Evolutionary conservation across 2,888 invertebrate species (phyloP).

Genomic region (Junonia oenone): DNA sequence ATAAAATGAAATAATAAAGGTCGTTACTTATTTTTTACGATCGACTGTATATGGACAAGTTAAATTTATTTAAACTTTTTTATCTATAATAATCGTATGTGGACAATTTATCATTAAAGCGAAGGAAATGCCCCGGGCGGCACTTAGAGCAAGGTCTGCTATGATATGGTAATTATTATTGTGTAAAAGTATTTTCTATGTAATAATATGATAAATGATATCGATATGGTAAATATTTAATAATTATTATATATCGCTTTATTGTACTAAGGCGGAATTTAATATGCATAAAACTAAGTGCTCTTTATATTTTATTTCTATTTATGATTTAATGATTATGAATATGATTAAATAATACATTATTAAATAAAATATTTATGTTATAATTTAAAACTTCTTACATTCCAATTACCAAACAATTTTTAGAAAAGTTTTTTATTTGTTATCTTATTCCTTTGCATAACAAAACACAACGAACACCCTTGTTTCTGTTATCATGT

Average conservation of each 20-base stretch:
- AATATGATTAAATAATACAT: too few species aligned
- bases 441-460: too few species aligned
- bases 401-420: too few species aligned
- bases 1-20: background rate
- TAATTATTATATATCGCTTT: background rate
- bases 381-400: too few species aligned
- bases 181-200: background rate
- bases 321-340: too few species aligned
- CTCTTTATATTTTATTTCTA: too few species aligned
- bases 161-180: background rate
- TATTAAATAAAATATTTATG: too few species aligned
- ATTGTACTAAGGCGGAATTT: background rate
- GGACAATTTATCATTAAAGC: slow-evolving; percentile 12
- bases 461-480: too few species aligned
- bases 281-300: too few species aligned
- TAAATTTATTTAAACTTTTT: background rate
- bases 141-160: slow-evolving; percentile 10
- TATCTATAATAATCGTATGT: background rate
- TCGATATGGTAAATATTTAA: background rate
- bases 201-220: background rate
- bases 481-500: too few species aligned
- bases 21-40: background rate
- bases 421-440: too few species aligned
- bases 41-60: background rate
- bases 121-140: slow-evolving; percentile 12